Conservation (phyloP, 2,113 vertebrate species). For the Pseudopipra pipra region DNA sequence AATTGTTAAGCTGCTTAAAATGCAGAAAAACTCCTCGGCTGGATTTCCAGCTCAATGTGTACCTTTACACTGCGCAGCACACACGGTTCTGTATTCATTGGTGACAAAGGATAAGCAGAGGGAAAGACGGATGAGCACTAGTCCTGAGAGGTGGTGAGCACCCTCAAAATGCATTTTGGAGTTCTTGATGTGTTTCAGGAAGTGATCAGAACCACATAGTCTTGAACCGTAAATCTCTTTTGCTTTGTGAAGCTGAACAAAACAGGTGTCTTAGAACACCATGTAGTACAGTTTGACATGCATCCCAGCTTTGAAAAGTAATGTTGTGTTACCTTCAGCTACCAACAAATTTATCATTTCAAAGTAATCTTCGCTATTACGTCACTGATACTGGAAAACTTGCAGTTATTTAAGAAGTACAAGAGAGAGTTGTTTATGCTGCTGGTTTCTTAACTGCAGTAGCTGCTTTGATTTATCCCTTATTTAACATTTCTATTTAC, state of each 20-base stretch:
- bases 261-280: neutral
- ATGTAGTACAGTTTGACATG: neutral
- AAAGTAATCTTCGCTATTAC: neutral
- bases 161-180: neutral
- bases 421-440: neutral
- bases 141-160: neutral
- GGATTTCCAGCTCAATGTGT: neutral
- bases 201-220: rapidly evolving
- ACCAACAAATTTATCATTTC: neutral
- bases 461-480: neutral
- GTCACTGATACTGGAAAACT: neutral
- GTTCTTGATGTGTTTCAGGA: rapidly evolving
- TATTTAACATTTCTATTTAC: neutral
- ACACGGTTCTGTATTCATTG: rapidly evolving
- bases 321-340: neutral
- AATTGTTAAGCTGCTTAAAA: neutral
- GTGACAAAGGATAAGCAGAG: neutral
- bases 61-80: neutral
- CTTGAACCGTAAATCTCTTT: neutral
- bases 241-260: neutral
- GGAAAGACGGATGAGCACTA: neutral
- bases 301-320: neutral
- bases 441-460: neutral
- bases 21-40: rapidly evolving
- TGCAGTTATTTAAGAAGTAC: neutral